Conservation (phyloP, 2,888 invertebrate genomes). For the Lithophane ornitopus region DNA sequence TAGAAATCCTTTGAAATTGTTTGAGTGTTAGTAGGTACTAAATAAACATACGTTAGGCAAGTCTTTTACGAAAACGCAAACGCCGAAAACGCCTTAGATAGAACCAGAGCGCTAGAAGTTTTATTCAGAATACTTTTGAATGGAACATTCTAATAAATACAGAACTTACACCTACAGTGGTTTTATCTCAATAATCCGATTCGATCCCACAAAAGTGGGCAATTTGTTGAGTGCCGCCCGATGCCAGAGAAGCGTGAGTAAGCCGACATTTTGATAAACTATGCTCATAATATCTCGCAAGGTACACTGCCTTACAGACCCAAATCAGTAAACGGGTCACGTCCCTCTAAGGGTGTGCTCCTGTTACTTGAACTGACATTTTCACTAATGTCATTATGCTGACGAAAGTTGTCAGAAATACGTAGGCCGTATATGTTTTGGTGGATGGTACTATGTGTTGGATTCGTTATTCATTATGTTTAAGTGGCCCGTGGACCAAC, state of each 20-base stretch:
- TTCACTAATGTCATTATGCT: conserved; percentile 82
- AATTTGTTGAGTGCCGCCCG: conserved; percentile 82
- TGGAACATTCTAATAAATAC: conserved; percentile 55
- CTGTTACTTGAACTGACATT: conserved; percentile 82
- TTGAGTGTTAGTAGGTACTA: neutral
- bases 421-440: conserved; percentile 33
- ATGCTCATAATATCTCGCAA: conserved; percentile 80
- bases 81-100: too few species aligned
- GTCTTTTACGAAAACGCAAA: conserved; percentile 21
- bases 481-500: conserved; percentile 11
- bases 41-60: conserved; percentile 14
- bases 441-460: conserved; percentile 13
- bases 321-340: conserved; percentile 66
- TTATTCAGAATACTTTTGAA: conserved; percentile 15
- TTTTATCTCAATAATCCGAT: conserved; percentile 75
- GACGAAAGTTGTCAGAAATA: conserved; percentile 74
- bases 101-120: neutral
- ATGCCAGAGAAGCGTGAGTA: conserved; percentile 74
- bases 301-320: conserved; percentile 61
- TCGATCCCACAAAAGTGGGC: conserved; percentile 77
- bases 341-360: conserved; percentile 71
- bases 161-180: conserved; percentile 63
- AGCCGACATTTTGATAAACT: conserved; percentile 85
- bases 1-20: neutral
- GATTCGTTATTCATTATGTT: conserved; percentile 37